Evolutionary conservation across 2,888 invertebrate species (phyloP).

Genomic region (Tholera decimalis): DNA sequence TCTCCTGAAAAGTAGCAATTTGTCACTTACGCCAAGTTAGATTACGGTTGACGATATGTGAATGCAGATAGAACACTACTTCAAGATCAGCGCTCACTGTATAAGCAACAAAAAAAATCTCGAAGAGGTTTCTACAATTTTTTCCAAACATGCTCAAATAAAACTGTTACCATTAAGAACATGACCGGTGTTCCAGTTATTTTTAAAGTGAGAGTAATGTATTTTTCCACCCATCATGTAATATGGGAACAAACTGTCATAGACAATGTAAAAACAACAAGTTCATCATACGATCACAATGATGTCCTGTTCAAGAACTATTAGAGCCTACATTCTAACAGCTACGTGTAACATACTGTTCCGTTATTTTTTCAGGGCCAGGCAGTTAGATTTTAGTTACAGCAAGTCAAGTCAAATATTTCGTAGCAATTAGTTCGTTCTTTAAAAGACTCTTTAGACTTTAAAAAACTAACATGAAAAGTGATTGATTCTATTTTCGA

Average conservation of each 20-base stretch:
- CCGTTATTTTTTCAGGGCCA: constrained; percentile 51
- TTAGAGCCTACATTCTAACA: constrained; percentile 43
- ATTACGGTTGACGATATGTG: no score
- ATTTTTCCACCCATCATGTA: constrained; percentile 31
- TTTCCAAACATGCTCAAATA: no score
- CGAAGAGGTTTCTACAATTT: no score
- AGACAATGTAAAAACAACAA: constrained; percentile 34
- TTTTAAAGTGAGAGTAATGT: constrained; percentile 17
- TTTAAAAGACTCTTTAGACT: neutral
- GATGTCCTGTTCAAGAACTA: constrained; percentile 43
- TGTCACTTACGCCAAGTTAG: no score
- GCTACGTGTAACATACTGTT: constrained; percentile 28
- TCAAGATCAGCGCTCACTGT: no score
- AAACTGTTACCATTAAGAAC: neutral
- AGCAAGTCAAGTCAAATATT: neutral
- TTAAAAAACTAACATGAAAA: neutral
- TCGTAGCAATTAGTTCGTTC: neutral
- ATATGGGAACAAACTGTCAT: constrained; percentile 2
- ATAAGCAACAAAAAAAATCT: no score
- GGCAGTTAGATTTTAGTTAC: constrained; percentile 18
- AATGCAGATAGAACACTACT: no score
- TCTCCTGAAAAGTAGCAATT: no score
- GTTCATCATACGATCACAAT: constrained; percentile 34
- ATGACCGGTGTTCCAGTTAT: neutral
- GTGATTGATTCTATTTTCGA: neutral